Percentiles rank a stretch among this genome's conserved stretches.
Evolutionary conservation across 1,140 invertebrate genomes (phyloP).

Genomic region (Heterodera schachtii): DNA sequence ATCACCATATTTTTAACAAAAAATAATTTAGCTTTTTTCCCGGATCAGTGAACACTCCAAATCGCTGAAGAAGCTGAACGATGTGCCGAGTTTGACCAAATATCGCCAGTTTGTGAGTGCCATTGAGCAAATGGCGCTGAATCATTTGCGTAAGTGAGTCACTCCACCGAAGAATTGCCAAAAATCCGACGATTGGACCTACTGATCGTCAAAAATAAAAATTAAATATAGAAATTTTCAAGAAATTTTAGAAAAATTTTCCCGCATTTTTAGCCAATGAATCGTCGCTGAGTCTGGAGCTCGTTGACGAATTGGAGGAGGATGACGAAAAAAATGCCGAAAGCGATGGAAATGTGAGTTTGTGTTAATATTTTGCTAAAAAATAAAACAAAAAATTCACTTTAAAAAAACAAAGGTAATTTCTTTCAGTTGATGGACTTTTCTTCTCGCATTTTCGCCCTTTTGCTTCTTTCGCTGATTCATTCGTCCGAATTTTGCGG

Average conservation of each 20-base stretch:
- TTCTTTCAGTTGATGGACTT: not conserved
- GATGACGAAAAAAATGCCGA: not conserved
- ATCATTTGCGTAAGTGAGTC: slow-evolving; percentile 1
- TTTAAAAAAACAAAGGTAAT: not conserved
- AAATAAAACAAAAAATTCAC: not conserved
- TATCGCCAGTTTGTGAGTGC: slow-evolving; percentile 4
- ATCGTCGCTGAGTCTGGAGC: no score
- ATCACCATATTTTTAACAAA: not conserved
- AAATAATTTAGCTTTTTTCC: slow-evolving; percentile 13
- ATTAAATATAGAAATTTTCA: no score
- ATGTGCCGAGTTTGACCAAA: not conserved
- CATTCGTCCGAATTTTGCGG: not conserved
- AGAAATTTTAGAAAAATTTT: no score
- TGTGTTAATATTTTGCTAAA: not conserved
- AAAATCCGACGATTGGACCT: no score
- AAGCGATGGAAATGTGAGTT: not conserved
- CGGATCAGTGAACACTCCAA: slow-evolving; percentile 19
- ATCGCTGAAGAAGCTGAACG: not conserved
- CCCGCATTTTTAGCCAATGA: not conserved
- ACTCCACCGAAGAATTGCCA: no score
- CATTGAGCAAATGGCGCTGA: slow-evolving; percentile 3
- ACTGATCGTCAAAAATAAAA: no score
- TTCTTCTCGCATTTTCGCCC: not conserved
- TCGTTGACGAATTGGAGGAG: no score
- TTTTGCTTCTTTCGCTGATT: slow-evolving; percentile 10